A percentile compares a stretch with the other conserved stretches of the same genome.
phyloP scores from a whole-genome alignment of 1,140 invertebrate species.

The Lordiphosa clarofinis region DNA sequence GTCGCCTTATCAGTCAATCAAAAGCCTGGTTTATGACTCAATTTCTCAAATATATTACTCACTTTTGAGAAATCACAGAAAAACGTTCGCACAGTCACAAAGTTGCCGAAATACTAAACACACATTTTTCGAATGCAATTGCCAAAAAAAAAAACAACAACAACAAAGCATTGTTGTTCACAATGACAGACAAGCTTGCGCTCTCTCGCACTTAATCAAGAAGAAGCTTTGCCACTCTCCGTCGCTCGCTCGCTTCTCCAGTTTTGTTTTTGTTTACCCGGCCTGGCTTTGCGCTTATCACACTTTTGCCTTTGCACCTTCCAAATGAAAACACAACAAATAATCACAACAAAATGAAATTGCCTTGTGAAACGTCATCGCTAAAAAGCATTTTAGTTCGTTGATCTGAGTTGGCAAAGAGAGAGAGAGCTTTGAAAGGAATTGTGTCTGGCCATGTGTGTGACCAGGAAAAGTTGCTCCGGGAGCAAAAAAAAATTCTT shows the following conservation, averaged over 20 bases:
- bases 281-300: slow-evolving; percentile 55
- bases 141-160: slow-evolving; percentile 42
- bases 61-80: slow-evolving; percentile 55
- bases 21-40: slow-evolving; percentile 20
- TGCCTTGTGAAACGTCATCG: slow-evolving; percentile 61
- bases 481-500: slow-evolving; percentile 26
- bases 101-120: slow-evolving; percentile 75
- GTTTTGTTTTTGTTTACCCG: slow-evolving; percentile 55
- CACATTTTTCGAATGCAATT: slow-evolving; percentile 72
- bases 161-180: slow-evolving; percentile 29
- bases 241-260: slow-evolving; percentile 20
- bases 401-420: slow-evolving; percentile 46
- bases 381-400: slow-evolving; percentile 61
- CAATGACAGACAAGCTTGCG: slow-evolving; percentile 17
- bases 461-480: slow-evolving; percentile 70
- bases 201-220: slow-evolving; percentile 8
- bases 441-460: slow-evolving; percentile 2
- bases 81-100: slow-evolving; percentile 69
- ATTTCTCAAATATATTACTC: slow-evolving; percentile 36
- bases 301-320: slow-evolving; percentile 58
- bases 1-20: too few species aligned
- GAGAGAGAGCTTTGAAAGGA: slow-evolving; percentile 39
- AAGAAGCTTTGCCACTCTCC: slow-evolving; percentile 13
- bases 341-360: slow-evolving; percentile 66
- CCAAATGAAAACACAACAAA: slow-evolving; percentile 35